Percentiles rank a stretch among this genome's conserved stretches.
Evolutionary conservation across 2,113 vertebrate genomes (phyloP).

Genomic region (Oncorhynchus gorbuscha): DNA sequence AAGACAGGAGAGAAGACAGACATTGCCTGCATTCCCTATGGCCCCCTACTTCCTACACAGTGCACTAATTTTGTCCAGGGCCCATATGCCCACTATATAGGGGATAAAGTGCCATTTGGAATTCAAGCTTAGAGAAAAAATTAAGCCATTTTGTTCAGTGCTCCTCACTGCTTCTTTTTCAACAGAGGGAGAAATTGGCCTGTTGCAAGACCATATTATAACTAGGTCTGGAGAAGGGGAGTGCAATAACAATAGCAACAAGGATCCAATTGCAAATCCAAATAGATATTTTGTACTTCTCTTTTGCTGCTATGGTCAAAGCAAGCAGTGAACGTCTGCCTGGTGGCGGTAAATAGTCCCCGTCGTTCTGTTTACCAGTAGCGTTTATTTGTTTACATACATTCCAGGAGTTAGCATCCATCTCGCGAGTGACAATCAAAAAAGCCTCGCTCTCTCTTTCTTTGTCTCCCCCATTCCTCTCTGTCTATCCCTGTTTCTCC

Average conservation of each 20-base stretch:
- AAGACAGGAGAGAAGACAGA: constrained; percentile 42
- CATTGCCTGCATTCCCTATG: background rate
- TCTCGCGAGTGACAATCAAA: constrained; percentile 65
- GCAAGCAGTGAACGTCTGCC: constrained; percentile 33
- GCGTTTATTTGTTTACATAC: constrained; percentile 29
- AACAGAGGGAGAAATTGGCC: constrained; percentile 21
- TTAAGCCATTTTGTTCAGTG: constrained; percentile 42
- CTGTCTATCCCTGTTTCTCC: constrained; percentile 18
- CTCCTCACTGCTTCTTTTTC: constrained; percentile 21
- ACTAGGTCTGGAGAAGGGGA: constrained; percentile 15
- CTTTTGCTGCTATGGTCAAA: constrained; percentile 63
- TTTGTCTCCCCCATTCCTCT: no score
- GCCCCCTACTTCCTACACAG: no score
- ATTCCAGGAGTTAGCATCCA: constrained; percentile 59
- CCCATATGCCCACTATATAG: no score
- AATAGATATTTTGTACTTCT: constrained; percentile 62
- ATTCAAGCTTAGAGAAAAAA: background rate
- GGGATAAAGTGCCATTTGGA: no score
- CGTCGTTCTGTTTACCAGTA: constrained; percentile 55
- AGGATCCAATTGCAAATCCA: constrained; percentile 59
- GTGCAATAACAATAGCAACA: constrained; percentile 38
- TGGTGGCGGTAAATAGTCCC: constrained; percentile 55
- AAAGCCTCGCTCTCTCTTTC: no score
- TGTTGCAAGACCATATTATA: constrained; percentile 11
- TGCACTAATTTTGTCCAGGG: no score